Conservation (phyloP, 2,113 vertebrate species). For the Trachemys scripta region DNA sequence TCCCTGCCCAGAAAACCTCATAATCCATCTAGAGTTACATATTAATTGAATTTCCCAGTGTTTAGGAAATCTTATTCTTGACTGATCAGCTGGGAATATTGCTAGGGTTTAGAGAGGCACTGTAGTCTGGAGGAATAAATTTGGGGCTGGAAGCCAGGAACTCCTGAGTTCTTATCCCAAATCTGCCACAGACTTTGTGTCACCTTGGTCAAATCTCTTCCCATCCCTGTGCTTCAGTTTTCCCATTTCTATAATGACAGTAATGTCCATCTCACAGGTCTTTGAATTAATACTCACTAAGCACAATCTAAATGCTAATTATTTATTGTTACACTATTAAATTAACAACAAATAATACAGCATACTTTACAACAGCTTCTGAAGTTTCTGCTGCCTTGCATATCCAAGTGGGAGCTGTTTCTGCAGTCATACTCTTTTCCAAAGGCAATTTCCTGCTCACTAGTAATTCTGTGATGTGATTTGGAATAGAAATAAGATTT, state of each 20-base stretch:
- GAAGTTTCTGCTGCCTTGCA: neutral
- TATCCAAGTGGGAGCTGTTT: neutral
- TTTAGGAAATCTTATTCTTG: neutral
- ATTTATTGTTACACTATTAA: constrained; percentile 26
- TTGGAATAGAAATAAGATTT: constrained; percentile 29
- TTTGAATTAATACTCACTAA: constrained; percentile 38
- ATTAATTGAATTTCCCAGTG: constrained; percentile 43
- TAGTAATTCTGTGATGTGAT: constrained; percentile 12
- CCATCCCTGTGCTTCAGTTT: constrained; percentile 6
- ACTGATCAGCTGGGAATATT: constrained; percentile 6
- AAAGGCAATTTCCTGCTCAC: neutral
- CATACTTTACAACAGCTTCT: neutral
- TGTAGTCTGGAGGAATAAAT: constrained; percentile 15
- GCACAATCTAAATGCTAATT: constrained; percentile 3
- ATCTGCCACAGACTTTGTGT: constrained; percentile 7
- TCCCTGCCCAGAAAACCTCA: constrained; percentile 39
- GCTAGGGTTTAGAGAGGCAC: neutral
- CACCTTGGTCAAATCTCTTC: neutral
- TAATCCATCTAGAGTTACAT: constrained; percentile 18
- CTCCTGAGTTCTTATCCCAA: neutral
- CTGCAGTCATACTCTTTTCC: constrained; percentile 9
- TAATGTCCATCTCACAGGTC: constrained; percentile 22
- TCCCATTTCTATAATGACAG: constrained; percentile 8
- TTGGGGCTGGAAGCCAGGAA: constrained; percentile 13
- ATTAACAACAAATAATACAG: neutral